Evolutionary conservation across 2,797 vertebrate genomes (phyloP).

Genomic region (Loris lydekkerianus): DNA sequence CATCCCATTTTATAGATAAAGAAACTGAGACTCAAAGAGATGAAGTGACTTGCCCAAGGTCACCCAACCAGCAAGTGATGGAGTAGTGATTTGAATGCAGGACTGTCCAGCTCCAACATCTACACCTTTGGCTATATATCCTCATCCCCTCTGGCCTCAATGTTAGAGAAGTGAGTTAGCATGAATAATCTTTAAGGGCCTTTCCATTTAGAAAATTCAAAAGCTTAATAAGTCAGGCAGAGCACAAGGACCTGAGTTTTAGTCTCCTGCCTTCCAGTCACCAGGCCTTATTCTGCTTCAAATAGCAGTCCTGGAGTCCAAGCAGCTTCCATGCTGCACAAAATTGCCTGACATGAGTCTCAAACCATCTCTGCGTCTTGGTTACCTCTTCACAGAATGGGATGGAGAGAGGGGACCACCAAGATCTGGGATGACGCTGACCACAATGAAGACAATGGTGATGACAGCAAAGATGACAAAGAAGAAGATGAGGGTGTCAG

Average conservation of each 20-base stretch:
- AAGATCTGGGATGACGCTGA: background rate
- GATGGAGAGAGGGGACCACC: background rate
- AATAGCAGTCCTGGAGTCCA: accelerated
- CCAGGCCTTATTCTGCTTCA: background rate
- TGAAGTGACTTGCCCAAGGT: background rate
- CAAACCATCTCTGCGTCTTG: background rate
- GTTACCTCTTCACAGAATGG: background rate
- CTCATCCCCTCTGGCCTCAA: background rate
- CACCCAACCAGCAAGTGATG: background rate
- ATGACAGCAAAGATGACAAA: accelerated
- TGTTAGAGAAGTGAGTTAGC: background rate
- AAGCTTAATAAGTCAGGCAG: background rate
- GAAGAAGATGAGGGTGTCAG: background rate
- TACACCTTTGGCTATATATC: accelerated
- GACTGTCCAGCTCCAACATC: background rate
- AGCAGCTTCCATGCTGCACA: background rate
- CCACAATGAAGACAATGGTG: background rate
- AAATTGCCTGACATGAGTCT: background rate
- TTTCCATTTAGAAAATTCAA: background rate
- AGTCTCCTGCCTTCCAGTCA: background rate
- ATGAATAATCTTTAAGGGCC: background rate
- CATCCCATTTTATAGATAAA: background rate
- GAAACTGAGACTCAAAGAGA: background rate
- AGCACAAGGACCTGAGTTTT: too few relatives aligned
- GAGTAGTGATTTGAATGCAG: background rate